Conservation (phyloP, 2,113 vertebrate species). For the Eolophus roseicapilla region DNA sequence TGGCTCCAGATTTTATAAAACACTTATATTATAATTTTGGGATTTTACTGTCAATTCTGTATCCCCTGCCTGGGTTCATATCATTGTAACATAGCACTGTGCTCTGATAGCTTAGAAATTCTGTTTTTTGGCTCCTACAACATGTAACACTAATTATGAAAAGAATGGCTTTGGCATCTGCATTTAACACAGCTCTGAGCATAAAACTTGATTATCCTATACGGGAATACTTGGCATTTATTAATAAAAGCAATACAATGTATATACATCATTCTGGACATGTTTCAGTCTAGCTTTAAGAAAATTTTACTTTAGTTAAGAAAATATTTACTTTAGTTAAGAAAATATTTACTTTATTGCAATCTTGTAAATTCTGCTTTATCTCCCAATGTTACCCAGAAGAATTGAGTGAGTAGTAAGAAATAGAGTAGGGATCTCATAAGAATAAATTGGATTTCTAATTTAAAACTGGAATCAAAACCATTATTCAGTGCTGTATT, state of each 20-base stretch:
- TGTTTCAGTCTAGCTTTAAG: constrained; percentile 1
- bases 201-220: constrained; percentile 47
- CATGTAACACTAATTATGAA: constrained; percentile 51
- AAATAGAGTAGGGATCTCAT: constrained; percentile 19
- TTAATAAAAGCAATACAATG: constrained; percentile 45
- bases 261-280: constrained; percentile 3
- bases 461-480: constrained; percentile 54
- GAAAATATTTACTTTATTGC: neutral
- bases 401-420: constrained; percentile 10
- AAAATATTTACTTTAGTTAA: neutral
- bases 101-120: constrained; percentile 9
- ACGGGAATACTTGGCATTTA: constrained; percentile 22
- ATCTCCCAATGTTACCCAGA: constrained; percentile 27
- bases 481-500: constrained; percentile 21
- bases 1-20: constrained; percentile 35
- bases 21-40: neutral
- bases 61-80: neutral
- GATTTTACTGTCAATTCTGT: neutral
- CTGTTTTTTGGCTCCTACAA: constrained; percentile 33
- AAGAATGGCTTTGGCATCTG: constrained; percentile 21
- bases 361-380: constrained; percentile 11
- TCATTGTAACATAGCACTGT: neutral
- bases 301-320: neutral
- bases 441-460: constrained; percentile 48
- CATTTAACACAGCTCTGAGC: constrained; percentile 15